Conservation (phyloP, 2,113 vertebrate species). For the Myiozetetes cayanensis region DNA sequence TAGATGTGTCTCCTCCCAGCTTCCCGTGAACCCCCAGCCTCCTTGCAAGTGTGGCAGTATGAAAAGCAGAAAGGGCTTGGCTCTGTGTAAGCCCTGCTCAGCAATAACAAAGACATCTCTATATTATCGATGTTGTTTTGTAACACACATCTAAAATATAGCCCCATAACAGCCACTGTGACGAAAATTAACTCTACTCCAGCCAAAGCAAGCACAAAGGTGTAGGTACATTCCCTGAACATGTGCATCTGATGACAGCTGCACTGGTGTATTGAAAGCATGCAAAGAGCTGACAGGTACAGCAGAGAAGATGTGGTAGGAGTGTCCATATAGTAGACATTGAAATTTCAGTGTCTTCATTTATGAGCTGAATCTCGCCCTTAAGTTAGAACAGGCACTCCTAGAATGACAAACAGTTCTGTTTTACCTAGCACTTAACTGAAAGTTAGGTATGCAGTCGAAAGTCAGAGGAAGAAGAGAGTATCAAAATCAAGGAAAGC, state of each 20-base stretch:
- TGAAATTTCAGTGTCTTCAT: neutral
- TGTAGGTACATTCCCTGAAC: neutral
- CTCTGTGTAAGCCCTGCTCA: neutral
- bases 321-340: neutral
- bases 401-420: neutral
- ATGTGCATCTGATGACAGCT: neutral
- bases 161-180: too few species aligned
- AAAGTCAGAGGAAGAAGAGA: neutral
- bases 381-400: neutral
- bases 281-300: neutral
- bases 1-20: neutral
- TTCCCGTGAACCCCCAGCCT: neutral
- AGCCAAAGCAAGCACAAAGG: neutral
- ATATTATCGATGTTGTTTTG: neutral
- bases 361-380: accelerated
- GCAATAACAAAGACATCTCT: neutral
- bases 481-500: neutral
- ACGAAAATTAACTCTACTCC: neutral
- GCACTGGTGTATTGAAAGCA: neutral
- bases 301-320: neutral
- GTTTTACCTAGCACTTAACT: neutral
- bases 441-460: neutral
- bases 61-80: neutral
- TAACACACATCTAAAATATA: neutral
- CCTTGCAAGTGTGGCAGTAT: accelerated